Conservation (phyloP, 2,113 vertebrate species). For the Aspidoscelis tigris region DNA sequence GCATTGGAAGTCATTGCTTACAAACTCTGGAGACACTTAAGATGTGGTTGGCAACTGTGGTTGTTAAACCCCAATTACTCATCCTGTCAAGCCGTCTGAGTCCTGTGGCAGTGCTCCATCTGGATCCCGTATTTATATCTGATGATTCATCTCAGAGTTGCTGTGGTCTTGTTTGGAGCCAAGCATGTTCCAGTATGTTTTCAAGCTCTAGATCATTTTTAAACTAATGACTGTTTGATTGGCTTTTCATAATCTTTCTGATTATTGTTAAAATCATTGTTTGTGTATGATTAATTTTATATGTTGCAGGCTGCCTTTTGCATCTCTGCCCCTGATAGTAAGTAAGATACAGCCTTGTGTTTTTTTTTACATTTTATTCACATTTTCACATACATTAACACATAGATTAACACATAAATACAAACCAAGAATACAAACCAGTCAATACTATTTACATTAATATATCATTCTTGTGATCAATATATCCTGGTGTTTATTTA, state of each 20-base stretch:
- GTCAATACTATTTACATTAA: no score
- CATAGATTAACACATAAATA: no score
- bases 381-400: no score
- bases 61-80: rapidly evolving
- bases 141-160: neutral
- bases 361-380: no score
- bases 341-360: neutral
- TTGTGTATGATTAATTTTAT: neutral
- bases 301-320: neutral
- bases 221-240: neutral
- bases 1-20: neutral
- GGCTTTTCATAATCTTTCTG: neutral
- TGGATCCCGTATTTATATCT: neutral
- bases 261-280: neutral
- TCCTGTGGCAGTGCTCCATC: neutral
- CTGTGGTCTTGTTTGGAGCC: neutral
- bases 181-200: neutral
- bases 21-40: neutral
- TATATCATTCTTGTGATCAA: no score
- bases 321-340: neutral
- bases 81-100: no score
- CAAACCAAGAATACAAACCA: no score
- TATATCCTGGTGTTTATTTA: no score
- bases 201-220: neutral
- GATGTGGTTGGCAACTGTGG: neutral